Percentiles rank a stretch among this genome's conserved stretches.
Evolutionary conservation across 2,113 vertebrate species (phyloP).

Genomic region (Dipodomys stephensi): DNA sequence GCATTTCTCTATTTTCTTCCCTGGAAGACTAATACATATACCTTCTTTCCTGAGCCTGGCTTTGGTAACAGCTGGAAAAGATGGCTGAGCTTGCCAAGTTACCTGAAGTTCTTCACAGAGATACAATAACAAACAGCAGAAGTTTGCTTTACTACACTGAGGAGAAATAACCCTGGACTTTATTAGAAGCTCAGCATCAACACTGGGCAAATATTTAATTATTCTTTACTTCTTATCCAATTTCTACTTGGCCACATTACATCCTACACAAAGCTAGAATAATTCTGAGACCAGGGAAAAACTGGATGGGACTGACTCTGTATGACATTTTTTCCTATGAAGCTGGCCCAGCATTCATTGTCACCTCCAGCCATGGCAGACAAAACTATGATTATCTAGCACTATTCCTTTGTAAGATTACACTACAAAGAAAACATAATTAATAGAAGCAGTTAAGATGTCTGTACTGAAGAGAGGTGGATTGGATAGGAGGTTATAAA

Average conservation of each 20-base stretch:
- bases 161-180: background rate
- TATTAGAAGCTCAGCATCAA: background rate
- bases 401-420: no score
- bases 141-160: background rate
- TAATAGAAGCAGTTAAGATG: no score
- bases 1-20: background rate
- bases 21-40: background rate
- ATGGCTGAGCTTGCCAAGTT: background rate
- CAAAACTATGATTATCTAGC: no score
- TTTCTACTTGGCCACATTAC: background rate
- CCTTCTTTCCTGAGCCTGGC: background rate
- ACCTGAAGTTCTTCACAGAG: background rate
- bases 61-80: slow-evolving; percentile 11
- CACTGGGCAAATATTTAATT: no score
- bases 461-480: no score
- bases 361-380: no score
- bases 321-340: no score
- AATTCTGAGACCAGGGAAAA: no score
- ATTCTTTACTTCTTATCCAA: background rate
- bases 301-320: no score
- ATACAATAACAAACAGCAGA: background rate
- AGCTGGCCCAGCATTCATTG: no score
- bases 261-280: background rate
- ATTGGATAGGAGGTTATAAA: no score
- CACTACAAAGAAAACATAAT: no score